Base-by-base conservation (phyloP, 2,113 vertebrate genomes). In the Xerus inauris region DNA sequence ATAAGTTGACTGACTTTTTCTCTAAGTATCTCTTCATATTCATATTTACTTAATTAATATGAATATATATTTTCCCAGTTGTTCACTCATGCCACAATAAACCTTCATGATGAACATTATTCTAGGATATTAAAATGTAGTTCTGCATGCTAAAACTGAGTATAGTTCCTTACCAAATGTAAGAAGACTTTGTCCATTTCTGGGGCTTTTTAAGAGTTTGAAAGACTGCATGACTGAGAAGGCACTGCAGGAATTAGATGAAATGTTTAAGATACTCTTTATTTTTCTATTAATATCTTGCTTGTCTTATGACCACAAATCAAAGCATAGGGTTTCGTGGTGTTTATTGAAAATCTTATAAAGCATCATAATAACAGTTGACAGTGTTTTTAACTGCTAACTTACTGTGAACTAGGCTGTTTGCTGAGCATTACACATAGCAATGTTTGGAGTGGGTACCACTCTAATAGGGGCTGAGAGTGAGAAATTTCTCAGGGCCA, bases 21-120 rank as follows among this genome's bases (percentile, higher is more conserved):
- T 20, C 35, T 32, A 91, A 40, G 1, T 59, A 38, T 28, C 16
- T 11, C 19, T 83, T 84, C 26, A 51, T 89, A 51, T 77, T 42
- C 19, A 82, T 22, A 82, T 62, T 72, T 82, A 26, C 11, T 92
- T 96, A 16, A 59, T 71, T 82, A 82, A 45, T 80, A 79, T 4
- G 94, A 82, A 92, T 65, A 69, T 35, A 65, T 64, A 79, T 79
- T 87, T 86, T 71, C n/a, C 40, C 32, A 83, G 30, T 20, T 91
- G 2, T 16, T 35, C 42, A 35, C 24, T 69, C 35, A 77, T 83
- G 9, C 3, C 54, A 87, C 42, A 69, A 22, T 2, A 94, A 76
- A 59, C 9, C 7, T 85, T 62, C 11, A 35, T 19, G 12, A 64
- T 76, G 17, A 83, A 75, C 24, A 40, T 30, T 54, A 69, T 85